Conservation (phyloP, 2,888 invertebrate genomes). For the Tipula confusa region DNA sequence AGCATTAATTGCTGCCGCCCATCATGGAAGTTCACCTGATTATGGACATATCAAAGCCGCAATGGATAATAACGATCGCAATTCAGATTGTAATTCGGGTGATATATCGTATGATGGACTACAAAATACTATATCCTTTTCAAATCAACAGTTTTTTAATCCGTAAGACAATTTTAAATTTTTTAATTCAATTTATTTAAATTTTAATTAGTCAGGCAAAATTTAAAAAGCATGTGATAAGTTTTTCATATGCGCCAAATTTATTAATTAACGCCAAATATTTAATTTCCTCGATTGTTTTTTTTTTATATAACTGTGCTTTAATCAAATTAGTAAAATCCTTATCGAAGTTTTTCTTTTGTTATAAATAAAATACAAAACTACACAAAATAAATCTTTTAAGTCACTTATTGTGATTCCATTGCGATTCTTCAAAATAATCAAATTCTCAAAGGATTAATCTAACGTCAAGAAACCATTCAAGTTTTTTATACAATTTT, state of each 20-base stretch:
- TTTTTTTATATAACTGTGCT: too few relatives aligned
- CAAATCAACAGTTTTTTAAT: conserved; percentile 50
- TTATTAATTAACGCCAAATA: background rate
- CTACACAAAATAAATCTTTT: conserved; percentile 3
- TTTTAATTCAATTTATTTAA: background rate
- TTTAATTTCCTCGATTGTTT: background rate
- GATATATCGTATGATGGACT: conserved; percentile 88
- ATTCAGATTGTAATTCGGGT: conserved; percentile 86
- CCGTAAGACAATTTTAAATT: background rate
- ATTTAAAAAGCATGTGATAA: background rate
- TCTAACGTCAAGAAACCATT: conserved; percentile 31
- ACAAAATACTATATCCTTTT: conserved; percentile 96
- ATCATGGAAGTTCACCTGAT: conserved; percentile 76
- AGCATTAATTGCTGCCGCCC: conserved; percentile 76
- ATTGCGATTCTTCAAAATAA: conserved; percentile 21
- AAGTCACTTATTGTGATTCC: conserved; percentile 28
- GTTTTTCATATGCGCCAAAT: background rate
- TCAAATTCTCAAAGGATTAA: conserved; percentile 60
- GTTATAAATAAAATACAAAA: background rate
- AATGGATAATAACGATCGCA: conserved; percentile 79
- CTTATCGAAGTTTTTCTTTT: background rate
- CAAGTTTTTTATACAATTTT: conserved; percentile 30
- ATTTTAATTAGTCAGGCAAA: too few relatives aligned
- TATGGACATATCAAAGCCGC: conserved; percentile 64
- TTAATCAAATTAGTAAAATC: conserved; percentile 28